A percentile compares a stretch with the other conserved stretches of the same genome.
Conservation (phyloP, 2,113 vertebrate genomes). For the Calonectris borealis region DNA sequence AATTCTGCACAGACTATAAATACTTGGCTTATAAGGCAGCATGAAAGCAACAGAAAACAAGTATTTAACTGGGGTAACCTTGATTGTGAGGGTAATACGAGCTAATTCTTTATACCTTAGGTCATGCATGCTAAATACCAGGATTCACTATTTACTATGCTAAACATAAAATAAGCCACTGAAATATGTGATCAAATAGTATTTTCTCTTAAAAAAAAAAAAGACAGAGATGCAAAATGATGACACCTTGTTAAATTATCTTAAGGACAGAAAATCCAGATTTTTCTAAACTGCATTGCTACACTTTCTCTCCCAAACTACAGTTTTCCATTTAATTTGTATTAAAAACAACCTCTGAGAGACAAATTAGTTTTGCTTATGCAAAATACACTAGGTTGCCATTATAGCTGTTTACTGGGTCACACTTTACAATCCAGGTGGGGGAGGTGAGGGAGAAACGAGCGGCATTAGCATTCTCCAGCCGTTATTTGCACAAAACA, state of each 20-base stretch:
- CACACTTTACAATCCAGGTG: background rate
- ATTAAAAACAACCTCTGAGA: background rate
- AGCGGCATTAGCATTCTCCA: background rate
- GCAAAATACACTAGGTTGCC: background rate
- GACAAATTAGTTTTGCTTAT: background rate
- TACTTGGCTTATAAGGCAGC: background rate
- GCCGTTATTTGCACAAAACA: background rate
- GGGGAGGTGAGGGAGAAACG: background rate
- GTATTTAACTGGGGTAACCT: conserved; percentile 28
- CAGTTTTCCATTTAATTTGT: background rate
- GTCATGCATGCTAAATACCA: background rate
- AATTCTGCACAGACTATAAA: conserved; percentile 16
- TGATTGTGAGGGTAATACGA: background rate
- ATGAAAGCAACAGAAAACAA: background rate
- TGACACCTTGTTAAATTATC: background rate
- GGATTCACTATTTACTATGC: background rate
- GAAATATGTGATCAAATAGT: background rate
- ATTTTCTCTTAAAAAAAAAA: background rate
- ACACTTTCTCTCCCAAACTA: background rate
- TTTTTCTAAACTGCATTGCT: conserved; percentile 13
- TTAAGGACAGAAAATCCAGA: conserved; percentile 35
- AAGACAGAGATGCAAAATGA: background rate
- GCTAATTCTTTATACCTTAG: background rate
- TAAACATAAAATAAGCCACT: background rate
- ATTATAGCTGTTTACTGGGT: background rate